Evolutionary conservation across 2,888 invertebrate species (phyloP), one percentile per base, ranked within the genome.

Genomic region (Xanthia icteritia): DNA sequence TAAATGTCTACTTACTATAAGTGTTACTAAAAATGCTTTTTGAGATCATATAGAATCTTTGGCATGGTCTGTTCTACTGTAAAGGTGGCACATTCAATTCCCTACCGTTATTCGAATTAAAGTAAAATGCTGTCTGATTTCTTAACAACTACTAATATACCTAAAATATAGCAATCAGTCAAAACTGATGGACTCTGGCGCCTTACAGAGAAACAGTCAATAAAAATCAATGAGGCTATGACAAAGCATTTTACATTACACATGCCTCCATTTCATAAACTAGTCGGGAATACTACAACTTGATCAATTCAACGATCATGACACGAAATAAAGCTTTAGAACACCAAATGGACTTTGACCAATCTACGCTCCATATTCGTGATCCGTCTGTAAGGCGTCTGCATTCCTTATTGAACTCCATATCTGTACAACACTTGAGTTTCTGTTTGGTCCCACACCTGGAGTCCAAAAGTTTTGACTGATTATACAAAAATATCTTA

Each of bases 21-120:
- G 71, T 51, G 61, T 60, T 77, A 77, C 64, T 80, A 81, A 84
- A 83, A 88, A 88, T 88, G 88, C 85, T 86, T 82, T 81, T 76
- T 88, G 88, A 88, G 88, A 88, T 88, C 88, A 88, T 78, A 73
- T 73, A 81, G 63, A 86, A 77, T 88, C 84, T 89, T 89, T 89
- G 88, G 86, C 83, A 73, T 88, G 81, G 61, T 75, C 86, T 80
- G 76, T 81, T 84, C 73, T 89, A 86, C 76, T 86, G 45, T 86
- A 77, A 79, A 75, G 75, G 89, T 88, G 88, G 89, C 89, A 88
- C 88, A 88, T 88, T 83, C 54, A 87, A 75, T 83, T 88, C 71
- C 73, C 70, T 84, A 83, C 66, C 36, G 64, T 61, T 80, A 81
- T 64, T 76, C 56, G 67, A 79, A 66, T 77, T 75, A 78, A 78